Evolutionary conservation across 1,140 invertebrate genomes (phyloP).

Genomic region (Zophobas morio): DNA sequence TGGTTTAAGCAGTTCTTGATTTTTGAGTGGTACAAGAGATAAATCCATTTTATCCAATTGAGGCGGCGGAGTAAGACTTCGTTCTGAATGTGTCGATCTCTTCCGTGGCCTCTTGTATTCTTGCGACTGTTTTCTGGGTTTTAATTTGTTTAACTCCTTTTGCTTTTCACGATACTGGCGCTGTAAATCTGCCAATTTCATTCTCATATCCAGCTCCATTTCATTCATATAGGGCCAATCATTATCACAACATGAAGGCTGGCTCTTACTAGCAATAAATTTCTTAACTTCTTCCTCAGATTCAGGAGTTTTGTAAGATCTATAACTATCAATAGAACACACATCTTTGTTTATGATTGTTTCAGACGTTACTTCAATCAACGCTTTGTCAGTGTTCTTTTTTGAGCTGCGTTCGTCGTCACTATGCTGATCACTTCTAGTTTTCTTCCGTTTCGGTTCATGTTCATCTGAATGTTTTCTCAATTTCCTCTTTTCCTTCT

Average conservation of each 20-base stretch:
- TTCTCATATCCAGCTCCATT: constrained; percentile 85
- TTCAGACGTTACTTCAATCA: constrained; percentile 49
- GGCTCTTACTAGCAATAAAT: constrained; percentile 67
- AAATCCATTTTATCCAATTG: constrained; percentile 64
- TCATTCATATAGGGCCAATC: constrained; percentile 78
- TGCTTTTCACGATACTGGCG: constrained; percentile 87
- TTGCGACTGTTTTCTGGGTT: constrained; percentile 69
- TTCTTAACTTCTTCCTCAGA: constrained; percentile 69
- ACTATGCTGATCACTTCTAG: constrained; percentile 56
- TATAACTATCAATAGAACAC: constrained; percentile 54
- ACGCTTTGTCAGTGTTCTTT: constrained; percentile 47
- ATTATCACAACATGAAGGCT: constrained; percentile 62
- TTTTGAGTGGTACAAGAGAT: constrained; percentile 54
- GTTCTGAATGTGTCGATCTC: constrained; percentile 62
- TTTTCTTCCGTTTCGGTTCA: constrained; percentile 59
- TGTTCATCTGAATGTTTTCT: constrained; percentile 59
- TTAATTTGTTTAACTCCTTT: constrained; percentile 82
- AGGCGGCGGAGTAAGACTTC: constrained; percentile 64
- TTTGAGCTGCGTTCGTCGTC: constrained; percentile 47
- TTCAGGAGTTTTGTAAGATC: constrained; percentile 67
- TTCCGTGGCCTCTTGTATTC: constrained; percentile 67
- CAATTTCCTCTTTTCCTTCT: constrained; percentile 60
- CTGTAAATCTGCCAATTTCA: constrained; percentile 84
- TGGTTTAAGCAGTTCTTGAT: constrained; percentile 64
- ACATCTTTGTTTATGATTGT: constrained; percentile 29